These are phyloP conservation scores for Eledona agricola DNA, from an alignment of 2,888 invertebrate species.

Conservation along the genomic window DNA sequence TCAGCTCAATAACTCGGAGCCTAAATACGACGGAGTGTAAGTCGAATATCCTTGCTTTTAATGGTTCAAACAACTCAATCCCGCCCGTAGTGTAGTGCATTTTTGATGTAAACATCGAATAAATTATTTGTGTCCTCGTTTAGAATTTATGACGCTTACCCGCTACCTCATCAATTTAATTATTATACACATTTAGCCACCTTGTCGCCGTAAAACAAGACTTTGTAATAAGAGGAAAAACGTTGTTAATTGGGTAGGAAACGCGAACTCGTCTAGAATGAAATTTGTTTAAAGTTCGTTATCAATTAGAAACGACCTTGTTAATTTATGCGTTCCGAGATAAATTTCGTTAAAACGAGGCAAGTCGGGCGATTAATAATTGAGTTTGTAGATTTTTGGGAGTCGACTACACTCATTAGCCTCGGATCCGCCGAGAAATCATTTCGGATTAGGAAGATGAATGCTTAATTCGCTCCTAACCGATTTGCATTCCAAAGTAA, in stretches of 20 bases:
- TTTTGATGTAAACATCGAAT: conserved; percentile 10
- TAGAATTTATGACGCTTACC: conserved; percentile 14
- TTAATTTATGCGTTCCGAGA: conserved; percentile 12
- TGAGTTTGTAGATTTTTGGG: neutral
- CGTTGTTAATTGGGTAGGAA: conserved; percentile 9
- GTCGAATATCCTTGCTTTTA: too few species aligned
- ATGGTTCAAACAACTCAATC: too few species aligned
- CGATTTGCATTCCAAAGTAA: too few species aligned
- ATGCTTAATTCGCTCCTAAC: too few species aligned
- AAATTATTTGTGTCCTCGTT: conserved; percentile 2
- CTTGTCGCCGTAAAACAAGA: conserved; percentile 4
- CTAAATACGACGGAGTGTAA: conserved; percentile 45
- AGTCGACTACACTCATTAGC: too few species aligned
- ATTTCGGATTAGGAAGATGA: too few species aligned
- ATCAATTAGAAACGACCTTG: conserved; percentile 13
- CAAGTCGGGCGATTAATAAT: conserved; percentile 2
- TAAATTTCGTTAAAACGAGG: conserved; percentile 12
- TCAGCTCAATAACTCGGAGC: conserved; percentile 40
- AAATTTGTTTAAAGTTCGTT: conserved; percentile 14
- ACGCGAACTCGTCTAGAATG: conserved; percentile 10
- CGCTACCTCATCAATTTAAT: conserved; percentile 3
- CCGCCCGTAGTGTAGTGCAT: too few species aligned
- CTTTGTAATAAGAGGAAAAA: neutral
- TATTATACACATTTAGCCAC: conserved; percentile 7
- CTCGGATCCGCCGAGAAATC: conserved; percentile 3